These are phyloP conservation scores for Clostera curtula DNA, from an alignment of 2,888 invertebrate species.

Conservation along the genomic window DNA sequence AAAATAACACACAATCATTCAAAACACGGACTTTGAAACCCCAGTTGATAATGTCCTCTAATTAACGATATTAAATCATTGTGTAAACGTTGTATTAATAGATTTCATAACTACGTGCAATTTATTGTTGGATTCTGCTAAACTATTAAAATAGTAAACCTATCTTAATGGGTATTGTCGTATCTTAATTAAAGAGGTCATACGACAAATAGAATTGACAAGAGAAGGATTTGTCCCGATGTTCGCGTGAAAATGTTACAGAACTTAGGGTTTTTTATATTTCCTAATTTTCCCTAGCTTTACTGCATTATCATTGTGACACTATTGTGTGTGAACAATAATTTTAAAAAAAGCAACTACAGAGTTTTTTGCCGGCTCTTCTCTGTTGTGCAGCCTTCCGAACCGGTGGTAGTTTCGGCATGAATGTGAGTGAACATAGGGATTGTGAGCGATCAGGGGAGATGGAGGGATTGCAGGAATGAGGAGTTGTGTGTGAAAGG, in stretches of 20 bases:
- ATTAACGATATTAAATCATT: conserved; percentile 26
- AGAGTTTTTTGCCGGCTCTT: too few relatives aligned
- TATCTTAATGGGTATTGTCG: conserved; percentile 20
- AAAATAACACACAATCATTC: conserved; percentile 24
- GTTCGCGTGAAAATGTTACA: too few relatives aligned
- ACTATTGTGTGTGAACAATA: conserved; percentile 12
- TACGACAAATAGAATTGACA: conserved; percentile 28
- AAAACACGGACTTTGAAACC: conserved; percentile 37
- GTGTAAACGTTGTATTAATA: conserved; percentile 23
- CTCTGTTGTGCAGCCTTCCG: too few relatives aligned
- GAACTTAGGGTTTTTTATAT: too few relatives aligned
- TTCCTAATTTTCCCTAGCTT: too few relatives aligned
- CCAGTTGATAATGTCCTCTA: conserved; percentile 28
- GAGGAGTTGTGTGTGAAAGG: too few relatives aligned
- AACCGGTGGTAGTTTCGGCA: too few relatives aligned
- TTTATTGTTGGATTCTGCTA: conserved; percentile 11
- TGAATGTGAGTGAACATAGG: too few relatives aligned
- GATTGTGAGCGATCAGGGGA: too few relatives aligned
- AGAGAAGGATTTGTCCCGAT: conserved; percentile 18
- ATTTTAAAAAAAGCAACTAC: too few relatives aligned
- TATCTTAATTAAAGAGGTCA: conserved; percentile 33
- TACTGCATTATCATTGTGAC: too few relatives aligned
- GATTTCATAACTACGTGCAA: conserved; percentile 16
- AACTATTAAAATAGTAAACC: conserved; percentile 10
- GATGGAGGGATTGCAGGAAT: too few relatives aligned